phyloP scores from a whole-genome alignment of 2,888 invertebrate species.

The Polylopha cassiicola region DNA sequence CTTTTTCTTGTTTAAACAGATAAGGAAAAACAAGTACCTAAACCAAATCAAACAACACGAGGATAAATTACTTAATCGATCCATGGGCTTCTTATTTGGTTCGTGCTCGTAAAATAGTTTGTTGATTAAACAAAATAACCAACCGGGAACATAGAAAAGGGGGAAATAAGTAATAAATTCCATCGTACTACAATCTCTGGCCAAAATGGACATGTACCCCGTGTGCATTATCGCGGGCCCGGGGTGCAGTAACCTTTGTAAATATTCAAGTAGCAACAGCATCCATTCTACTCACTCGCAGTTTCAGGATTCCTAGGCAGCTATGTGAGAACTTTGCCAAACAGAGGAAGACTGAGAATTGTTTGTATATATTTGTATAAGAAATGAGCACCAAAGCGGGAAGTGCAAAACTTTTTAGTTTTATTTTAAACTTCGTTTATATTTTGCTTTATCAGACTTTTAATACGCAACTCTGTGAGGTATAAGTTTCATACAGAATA shows the following conservation, averaged over 20 bases:
- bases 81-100: no score
- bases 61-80: no score
- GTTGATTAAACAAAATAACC: no score
- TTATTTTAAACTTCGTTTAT: constrained; percentile 33
- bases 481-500: background rate
- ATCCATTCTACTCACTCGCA: constrained; percentile 53
- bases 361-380: constrained; percentile 68
- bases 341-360: constrained; percentile 53
- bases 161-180: constrained; percentile 1
- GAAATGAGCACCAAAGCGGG: constrained; percentile 58
- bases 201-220: constrained; percentile 20
- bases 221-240: constrained; percentile 25
- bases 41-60: no score
- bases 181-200: constrained; percentile 4
- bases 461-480: constrained; percentile 4
- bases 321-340: constrained; percentile 63
- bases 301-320: constrained; percentile 58
- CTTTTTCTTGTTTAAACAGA: no score
- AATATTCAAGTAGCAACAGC: constrained; percentile 52
- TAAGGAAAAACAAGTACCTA: no score
- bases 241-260: constrained; percentile 58
- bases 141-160: no score
- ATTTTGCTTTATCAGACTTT: constrained; percentile 20
- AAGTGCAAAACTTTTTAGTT: constrained; percentile 48
- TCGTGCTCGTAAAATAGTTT: no score